phyloP scores from a whole-genome alignment of 1,140 invertebrate species.

The Pentalonia nigronervosa region DNA sequence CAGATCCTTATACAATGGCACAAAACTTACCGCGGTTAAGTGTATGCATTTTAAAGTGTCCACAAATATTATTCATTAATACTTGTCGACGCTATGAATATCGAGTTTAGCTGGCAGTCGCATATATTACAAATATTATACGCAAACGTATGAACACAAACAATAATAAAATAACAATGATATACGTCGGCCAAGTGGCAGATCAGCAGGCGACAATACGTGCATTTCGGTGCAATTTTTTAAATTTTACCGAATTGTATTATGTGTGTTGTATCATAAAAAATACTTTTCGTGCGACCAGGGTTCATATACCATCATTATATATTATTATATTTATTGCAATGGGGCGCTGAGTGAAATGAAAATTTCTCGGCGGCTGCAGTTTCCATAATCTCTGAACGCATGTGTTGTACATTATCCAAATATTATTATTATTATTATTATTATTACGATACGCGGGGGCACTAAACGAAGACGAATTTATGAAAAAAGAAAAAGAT shows the following conservation, averaged over 20 bases:
- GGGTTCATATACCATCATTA: not conserved
- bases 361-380: not conserved
- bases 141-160: not conserved
- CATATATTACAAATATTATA: too few species aligned
- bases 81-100: not conserved
- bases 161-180: not conserved
- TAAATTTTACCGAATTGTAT: not conserved
- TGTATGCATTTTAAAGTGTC: not conserved
- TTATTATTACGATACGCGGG: not conserved
- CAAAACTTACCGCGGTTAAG: not conserved
- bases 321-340: not conserved
- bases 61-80: not conserved
- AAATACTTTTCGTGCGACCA: not conserved
- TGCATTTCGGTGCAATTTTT: not conserved
- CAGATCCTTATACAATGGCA: not conserved
- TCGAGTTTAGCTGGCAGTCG: not conserved
- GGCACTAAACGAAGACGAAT: not conserved
- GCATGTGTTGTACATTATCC: not conserved
- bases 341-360: not conserved
- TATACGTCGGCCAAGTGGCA: not conserved
- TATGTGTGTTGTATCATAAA: not conserved
- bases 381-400: not conserved
- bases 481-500: not conserved
- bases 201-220: not conserved
- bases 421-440: not conserved